Percentiles rank a stretch among this genome's conserved stretches.
Evolutionary conservation across 2,888 invertebrate species (phyloP).

Genomic region (Cerastis rubricosa): DNA sequence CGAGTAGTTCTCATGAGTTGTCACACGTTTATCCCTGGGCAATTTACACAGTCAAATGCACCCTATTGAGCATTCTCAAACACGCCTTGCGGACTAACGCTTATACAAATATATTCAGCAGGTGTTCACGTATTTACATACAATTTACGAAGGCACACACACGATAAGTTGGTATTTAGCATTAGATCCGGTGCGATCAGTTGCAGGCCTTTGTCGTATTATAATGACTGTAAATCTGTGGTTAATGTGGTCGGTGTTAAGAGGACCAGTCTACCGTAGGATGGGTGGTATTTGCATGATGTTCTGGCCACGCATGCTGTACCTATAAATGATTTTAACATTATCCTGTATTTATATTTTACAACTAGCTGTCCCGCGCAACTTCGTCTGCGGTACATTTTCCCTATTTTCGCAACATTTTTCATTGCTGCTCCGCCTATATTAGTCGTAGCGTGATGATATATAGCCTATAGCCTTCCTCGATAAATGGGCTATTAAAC

Average conservation of each 20-base stretch:
- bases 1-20: conserved; percentile 69
- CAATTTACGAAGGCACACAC: conserved; percentile 86
- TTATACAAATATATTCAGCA: conserved; percentile 89
- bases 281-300: conserved; percentile 25
- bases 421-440: no score
- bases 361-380: no score
- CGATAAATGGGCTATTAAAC: no score
- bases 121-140: conserved; percentile 90
- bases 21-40: conserved; percentile 74
- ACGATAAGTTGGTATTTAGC: conserved; percentile 82
- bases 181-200: conserved; percentile 81
- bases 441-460: no score
- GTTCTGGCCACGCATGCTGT: neutral
- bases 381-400: no score
- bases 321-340: neutral
- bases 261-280: conserved; percentile 18
- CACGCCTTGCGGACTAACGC: conserved; percentile 79
- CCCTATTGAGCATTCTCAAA: conserved; percentile 85
- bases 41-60: conserved; percentile 85
- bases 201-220: conserved; percentile 66
- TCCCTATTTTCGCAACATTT: no score
- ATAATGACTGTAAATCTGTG: conserved; percentile 38
- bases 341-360: neutral
- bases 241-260: conserved; percentile 16
- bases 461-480: no score